Conservation (phyloP, 1,140 invertebrate genomes). For the Mylabris phalerata region DNA sequence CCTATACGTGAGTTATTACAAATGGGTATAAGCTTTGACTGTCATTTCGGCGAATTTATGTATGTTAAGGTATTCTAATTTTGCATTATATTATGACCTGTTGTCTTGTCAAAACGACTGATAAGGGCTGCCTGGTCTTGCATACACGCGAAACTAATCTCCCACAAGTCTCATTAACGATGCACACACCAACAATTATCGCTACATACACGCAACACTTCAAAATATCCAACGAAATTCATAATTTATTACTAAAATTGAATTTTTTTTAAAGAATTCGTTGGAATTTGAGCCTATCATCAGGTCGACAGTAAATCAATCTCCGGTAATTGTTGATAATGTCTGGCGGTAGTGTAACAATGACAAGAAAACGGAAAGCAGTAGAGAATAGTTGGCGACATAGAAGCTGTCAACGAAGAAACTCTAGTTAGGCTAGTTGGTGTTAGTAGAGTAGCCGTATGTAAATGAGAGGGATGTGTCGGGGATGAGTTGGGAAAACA, state of each 20-base stretch:
- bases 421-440: slow-evolving; percentile 4
- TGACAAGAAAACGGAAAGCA: slow-evolving; percentile 13
- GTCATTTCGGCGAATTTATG: slow-evolving; percentile 12
- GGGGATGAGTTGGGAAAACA: neutral
- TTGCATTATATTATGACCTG: neutral
- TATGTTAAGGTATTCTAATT: neutral
- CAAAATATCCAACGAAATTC: neutral
- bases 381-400: neutral
- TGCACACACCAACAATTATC: neutral
- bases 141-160: no score
- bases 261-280: no score
- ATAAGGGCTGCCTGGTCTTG: no score
- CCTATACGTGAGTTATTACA: slow-evolving; percentile 16
- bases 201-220: neutral
- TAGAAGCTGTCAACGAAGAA: slow-evolving; percentile 7
- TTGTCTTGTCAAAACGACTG: no score
- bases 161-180: neutral
- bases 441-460: slow-evolving; percentile 1
- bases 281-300: no score
- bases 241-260: neutral
- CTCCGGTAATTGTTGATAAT: slow-evolving; percentile 16
- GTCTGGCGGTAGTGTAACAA: slow-evolving; percentile 8
- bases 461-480: slow-evolving; percentile 14
- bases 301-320: slow-evolving; percentile 9
- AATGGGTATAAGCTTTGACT: slow-evolving; percentile 7